phyloP scores from a whole-genome alignment of 1,140 invertebrate species.

The Leptinotarsa defecta region DNA sequence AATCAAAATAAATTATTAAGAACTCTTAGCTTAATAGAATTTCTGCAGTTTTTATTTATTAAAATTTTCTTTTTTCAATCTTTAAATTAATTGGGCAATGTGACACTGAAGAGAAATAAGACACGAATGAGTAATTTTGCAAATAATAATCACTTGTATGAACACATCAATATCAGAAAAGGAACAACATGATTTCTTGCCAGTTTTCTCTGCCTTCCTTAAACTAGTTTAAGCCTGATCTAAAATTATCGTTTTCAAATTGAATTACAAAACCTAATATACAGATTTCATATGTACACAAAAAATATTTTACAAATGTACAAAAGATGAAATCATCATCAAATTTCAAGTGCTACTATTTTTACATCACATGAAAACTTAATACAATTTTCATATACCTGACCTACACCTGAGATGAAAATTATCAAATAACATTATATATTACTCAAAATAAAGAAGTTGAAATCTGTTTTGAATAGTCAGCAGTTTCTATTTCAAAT shows the following conservation, averaged over 20 bases:
- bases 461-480: too few species aligned
- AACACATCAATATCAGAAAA: constrained; percentile 49
- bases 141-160: constrained; percentile 37
- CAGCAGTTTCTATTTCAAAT: too few species aligned
- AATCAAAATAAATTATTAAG: constrained; percentile 31
- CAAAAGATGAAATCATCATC: too few species aligned
- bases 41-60: constrained; percentile 10
- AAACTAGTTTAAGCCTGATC: too few species aligned
- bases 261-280: background rate
- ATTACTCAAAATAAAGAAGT: too few species aligned
- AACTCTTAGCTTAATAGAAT: constrained; percentile 20
- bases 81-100: constrained; percentile 11
- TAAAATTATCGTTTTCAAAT: too few species aligned
- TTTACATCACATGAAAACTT: too few species aligned
- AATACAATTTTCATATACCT: too few species aligned
- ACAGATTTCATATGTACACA: background rate
- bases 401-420: too few species aligned
- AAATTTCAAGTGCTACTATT: too few species aligned
- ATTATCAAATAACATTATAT: too few species aligned
- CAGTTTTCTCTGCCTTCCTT: constrained; percentile 3
- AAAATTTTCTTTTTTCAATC: constrained; percentile 15
- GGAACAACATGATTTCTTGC: constrained; percentile 12
- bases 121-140: constrained; percentile 35
- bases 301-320: too few species aligned
- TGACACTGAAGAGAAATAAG: constrained; percentile 22